Evolutionary conservation across 1,140 invertebrate genomes (phyloP), one percentile per base, ranked within the genome.

Genomic region (Contarinia nasturtii): DNA sequence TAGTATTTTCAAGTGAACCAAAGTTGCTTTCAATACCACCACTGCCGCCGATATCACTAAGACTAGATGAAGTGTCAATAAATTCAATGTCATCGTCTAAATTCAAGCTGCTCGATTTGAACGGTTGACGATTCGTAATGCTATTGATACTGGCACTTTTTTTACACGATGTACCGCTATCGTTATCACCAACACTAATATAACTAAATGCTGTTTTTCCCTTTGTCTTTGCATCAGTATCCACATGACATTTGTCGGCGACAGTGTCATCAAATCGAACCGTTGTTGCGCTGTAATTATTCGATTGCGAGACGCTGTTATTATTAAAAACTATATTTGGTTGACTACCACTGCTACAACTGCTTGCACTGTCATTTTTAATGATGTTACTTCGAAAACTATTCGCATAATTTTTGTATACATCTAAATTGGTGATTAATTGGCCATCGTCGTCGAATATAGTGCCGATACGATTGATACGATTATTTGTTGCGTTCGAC

Each of bases 41-140:
- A 27, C 27, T 27, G 27, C 27, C 14, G 14, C 20, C 22, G 22
- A 44, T 44, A 44, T 33, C 43, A 15, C 43, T 44, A 2, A 11
- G 43, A 44, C 43, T 44, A 44, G 27, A n/a, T 27, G 11, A 38
- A 38, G 14, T 19, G 22, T 44, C 43, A 33, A 44, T 44, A 33
- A 27, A 44, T 27, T 44, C 43, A 44, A 44, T 27, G 22, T 44
- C 43, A 44, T 44, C 43, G 18, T 43, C 41, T 11, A 43, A 43
- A n/a, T 40, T 15, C 38, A 40, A 40, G 20, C 37, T 51, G 34
- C 14, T 34, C 22, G 36, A 53, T 38, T 33, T 57, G 53, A 45
- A 56, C 59, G 21, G 58, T 52, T 43, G 60, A 60, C 33, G 52
- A 57, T 51, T 62, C 19, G 17, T 44, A 5, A 18, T 18, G 21